A percentile compares a stretch with the other conserved stretches of the same genome.
Conservation (phyloP, 2,797 vertebrate species). For the Peromyscus eremicus region DNA sequence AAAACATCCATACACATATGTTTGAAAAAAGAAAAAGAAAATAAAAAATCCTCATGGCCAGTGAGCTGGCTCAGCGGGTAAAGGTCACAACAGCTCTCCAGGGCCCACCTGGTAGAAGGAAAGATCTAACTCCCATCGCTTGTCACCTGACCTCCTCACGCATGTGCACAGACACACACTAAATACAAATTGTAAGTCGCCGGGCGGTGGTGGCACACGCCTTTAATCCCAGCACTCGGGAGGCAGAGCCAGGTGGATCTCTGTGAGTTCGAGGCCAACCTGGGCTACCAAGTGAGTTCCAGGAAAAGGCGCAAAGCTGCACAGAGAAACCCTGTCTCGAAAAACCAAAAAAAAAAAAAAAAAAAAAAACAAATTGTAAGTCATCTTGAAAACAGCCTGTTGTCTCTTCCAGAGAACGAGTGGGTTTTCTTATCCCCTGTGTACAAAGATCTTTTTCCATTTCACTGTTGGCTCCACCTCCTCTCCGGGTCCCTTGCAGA, state of each 20-base stretch:
- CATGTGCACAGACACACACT: not conserved
- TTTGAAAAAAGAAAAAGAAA: not conserved
- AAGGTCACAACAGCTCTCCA: not conserved
- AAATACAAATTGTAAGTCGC: no score
- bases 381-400: not conserved
- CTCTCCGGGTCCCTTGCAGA: conserved; percentile 46
- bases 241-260: no score
- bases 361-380: no score
- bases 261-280: no score
- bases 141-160: not conserved
- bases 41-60: not conserved
- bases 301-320: no score
- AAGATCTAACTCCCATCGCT: not conserved
- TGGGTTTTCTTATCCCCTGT: not conserved
- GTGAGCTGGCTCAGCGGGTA: not conserved
- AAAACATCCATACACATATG: not conserved
- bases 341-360: no score
- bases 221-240: no score
- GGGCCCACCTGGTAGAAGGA: not conserved
- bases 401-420: not conserved
- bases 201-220: no score
- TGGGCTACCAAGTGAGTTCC: no score
- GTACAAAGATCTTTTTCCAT: conserved; percentile 53
- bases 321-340: no score
- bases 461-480: not conserved